A percentile compares a stretch with the other conserved stretches of the same genome.
phyloP scores from a whole-genome alignment of 2,888 invertebrate species.

The Tetragonula carbonaria region DNA sequence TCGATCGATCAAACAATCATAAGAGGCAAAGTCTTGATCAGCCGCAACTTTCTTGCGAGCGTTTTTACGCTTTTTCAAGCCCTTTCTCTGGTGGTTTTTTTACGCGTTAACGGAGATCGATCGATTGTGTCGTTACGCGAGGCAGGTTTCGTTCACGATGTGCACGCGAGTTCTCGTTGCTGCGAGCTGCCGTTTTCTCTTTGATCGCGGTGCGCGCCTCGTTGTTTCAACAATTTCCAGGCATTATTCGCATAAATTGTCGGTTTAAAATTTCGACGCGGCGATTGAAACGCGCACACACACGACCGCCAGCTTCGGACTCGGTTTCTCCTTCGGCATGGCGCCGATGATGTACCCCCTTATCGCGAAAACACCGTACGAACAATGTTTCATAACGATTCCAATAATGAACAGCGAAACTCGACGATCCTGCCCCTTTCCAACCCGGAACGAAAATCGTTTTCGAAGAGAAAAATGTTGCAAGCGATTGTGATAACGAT shows the following conservation, averaged over 20 bases:
- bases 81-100: background rate
- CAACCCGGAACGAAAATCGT: background rate
- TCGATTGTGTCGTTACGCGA: slow-evolving; percentile 9
- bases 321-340: slow-evolving; percentile 10
- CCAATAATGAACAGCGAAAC: background rate
- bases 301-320: background rate
- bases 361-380: background rate
- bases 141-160: slow-evolving; percentile 20
- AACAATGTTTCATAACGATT: slow-evolving; percentile 5
- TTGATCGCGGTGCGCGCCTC: slow-evolving; percentile 18
- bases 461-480: background rate
- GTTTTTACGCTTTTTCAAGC: background rate
- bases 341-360: background rate
- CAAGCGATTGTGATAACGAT: background rate
- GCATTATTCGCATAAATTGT: slow-evolving; percentile 49
- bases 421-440: background rate
- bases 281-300: slow-evolving; percentile 31
- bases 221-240: slow-evolving; percentile 37
- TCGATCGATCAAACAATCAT: background rate
- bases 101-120: background rate
- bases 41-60: background rate
- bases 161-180: slow-evolving; percentile 17
- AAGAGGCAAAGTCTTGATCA: background rate
- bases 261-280: slow-evolving; percentile 20
- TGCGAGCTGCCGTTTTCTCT: slow-evolving; percentile 35